Evolutionary conservation across 2,113 vertebrate genomes (phyloP).

Genomic region (Paracanthobrama guichenoti): DNA sequence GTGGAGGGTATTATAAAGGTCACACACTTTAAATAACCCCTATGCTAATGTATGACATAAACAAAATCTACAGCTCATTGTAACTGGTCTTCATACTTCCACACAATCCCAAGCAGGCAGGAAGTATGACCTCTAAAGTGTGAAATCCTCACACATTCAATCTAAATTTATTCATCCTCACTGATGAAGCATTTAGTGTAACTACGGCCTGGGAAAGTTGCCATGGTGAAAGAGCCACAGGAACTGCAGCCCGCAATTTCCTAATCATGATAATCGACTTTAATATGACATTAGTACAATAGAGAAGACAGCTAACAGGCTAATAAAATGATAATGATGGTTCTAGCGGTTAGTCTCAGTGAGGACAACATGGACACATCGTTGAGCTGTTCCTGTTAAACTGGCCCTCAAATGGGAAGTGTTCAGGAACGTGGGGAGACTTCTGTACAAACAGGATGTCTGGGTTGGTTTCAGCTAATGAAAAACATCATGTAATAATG

Average conservation of each 20-base stretch:
- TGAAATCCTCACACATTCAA: neutral
- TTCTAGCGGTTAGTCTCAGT: constrained; percentile 28
- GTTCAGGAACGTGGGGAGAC: neutral
- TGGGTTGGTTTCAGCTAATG: neutral
- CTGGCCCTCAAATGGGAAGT: neutral
- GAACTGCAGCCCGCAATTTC: constrained; percentile 34
- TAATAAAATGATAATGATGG: constrained; percentile 47
- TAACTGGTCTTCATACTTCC: neutral
- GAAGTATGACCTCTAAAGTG: constrained; percentile 3
- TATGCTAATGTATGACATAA: neutral
- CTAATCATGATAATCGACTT: constrained; percentile 56
- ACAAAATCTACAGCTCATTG: neutral
- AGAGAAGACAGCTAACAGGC: constrained; percentile 38
- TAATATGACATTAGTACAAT: constrained; percentile 52
- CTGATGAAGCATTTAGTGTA: constrained; percentile 17
- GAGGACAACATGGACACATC: neutral
- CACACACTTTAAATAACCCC: neutral
- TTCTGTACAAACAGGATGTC: neutral
- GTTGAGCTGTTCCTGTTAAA: neutral
- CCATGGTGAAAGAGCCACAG: constrained; percentile 30
- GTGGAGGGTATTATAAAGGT: neutral
- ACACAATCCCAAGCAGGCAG: constrained; percentile 1
- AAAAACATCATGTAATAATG: constrained; percentile 11
- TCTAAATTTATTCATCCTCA: neutral
- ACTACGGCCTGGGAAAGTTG: constrained; percentile 13